phyloP scores from a whole-genome alignment of 2,888 invertebrate genomes.

The Epiblema foenella region DNA sequence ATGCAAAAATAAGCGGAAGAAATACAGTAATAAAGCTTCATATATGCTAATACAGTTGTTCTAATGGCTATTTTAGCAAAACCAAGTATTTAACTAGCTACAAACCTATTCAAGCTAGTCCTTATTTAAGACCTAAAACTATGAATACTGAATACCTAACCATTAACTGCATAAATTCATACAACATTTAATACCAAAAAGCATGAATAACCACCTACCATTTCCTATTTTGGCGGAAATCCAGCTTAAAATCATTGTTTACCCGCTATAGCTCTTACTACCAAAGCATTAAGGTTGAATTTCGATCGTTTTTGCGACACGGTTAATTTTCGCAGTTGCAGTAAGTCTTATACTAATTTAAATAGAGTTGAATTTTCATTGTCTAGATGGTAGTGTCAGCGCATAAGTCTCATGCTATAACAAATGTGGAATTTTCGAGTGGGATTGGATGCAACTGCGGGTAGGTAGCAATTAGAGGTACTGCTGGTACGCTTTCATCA shows the following conservation, averaged over 20 bases:
- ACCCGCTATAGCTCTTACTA: background rate
- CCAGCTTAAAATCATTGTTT: slow-evolving; percentile 29
- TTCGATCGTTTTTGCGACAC: background rate
- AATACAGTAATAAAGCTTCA: background rate
- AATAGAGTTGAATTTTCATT: slow-evolving; percentile 15
- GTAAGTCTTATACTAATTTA: background rate
- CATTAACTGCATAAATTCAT: slow-evolving; percentile 36
- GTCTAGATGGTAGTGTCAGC: background rate
- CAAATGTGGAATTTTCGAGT: slow-evolving; percentile 23
- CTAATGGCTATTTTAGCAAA: background rate
- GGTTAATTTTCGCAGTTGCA: background rate
- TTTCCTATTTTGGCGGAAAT: slow-evolving; percentile 28
- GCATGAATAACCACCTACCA: slow-evolving; percentile 29
- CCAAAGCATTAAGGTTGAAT: background rate
- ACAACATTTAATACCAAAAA: slow-evolving; percentile 38
- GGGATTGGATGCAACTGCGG: slow-evolving; percentile 3
- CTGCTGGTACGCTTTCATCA: slow-evolving; percentile 2
- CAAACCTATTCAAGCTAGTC: slow-evolving; percentile 9
- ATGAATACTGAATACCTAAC: slow-evolving; percentile 33
- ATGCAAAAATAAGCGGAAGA: background rate
- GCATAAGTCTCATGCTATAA: slow-evolving; percentile 18
- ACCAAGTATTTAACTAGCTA: background rate
- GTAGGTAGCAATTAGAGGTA: slow-evolving; percentile 9
- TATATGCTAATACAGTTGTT: background rate
- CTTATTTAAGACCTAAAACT: slow-evolving; percentile 17